A percentile compares a stretch with the other conserved stretches of the same genome.
These are phyloP conservation scores for Onychostoma macrolepis DNA, from an alignment of 2,113 vertebrate species.

Conservation along the genomic window DNA sequence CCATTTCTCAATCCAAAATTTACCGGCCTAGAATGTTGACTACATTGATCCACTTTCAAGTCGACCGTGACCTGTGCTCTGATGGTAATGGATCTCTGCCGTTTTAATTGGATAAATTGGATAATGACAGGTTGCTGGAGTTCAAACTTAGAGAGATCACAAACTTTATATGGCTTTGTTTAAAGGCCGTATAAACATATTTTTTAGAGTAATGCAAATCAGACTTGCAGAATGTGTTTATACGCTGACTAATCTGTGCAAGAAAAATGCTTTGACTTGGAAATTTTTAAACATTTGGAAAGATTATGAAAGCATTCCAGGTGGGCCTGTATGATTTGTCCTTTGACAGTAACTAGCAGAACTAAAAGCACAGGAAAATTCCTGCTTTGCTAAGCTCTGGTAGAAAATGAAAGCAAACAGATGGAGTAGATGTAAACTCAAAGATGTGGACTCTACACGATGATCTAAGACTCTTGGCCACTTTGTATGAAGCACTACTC, in stretches of 20 bases:
- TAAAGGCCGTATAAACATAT: neutral
- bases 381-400: slow-evolving; percentile 43
- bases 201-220: slow-evolving; percentile 34
- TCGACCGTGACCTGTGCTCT: slow-evolving; percentile 39
- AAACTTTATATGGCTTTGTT: slow-evolving; percentile 41
- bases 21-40: slow-evolving; percentile 46
- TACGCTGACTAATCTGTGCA: neutral
- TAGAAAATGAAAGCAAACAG: slow-evolving; percentile 54
- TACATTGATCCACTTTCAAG: slow-evolving; percentile 54
- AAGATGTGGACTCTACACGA: slow-evolving; percentile 9
- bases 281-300: neutral
- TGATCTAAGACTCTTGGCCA: slow-evolving; percentile 23
- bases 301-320: slow-evolving; percentile 12
- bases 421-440: slow-evolving; percentile 45
- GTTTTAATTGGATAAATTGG: slow-evolving; percentile 49
- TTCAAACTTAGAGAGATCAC: slow-evolving; percentile 17
- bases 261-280: slow-evolving; percentile 26
- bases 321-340: slow-evolving; percentile 19
- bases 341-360: slow-evolving; percentile 43
- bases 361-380: slow-evolving; percentile 46
- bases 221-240: slow-evolving; percentile 9
- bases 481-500: neutral
- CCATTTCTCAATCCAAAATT: slow-evolving; percentile 42
- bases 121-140: slow-evolving; percentile 47
- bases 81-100: slow-evolving; percentile 43